phyloP scores from a whole-genome alignment of 2,888 invertebrate species.

The Cantharis lateralis region DNA sequence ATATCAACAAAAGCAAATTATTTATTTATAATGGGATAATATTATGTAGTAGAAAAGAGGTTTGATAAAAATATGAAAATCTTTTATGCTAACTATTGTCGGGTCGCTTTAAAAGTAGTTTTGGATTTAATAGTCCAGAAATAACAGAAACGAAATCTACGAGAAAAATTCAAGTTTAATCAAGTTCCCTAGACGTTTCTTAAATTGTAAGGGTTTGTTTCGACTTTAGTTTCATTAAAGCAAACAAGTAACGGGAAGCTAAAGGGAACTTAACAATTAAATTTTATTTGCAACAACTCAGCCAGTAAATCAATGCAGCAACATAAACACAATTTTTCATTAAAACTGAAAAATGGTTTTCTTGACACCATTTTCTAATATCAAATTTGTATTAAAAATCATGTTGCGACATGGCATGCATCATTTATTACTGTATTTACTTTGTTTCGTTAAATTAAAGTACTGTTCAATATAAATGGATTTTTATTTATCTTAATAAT shows the following conservation, averaged over 20 bases:
- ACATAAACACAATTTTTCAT: not conserved
- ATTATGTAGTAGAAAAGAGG: not conserved
- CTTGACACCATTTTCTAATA: slow-evolving; percentile 12
- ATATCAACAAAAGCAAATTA: not conserved
- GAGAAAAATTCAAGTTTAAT: not conserved
- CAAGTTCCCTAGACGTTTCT: not conserved
- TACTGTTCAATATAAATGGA: not conserved
- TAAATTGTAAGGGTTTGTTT: not conserved
- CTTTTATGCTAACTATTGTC: not conserved
- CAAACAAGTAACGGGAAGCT: not conserved
- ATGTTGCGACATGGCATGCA: slow-evolving; percentile 6
- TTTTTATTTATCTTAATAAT: slow-evolving; percentile 6
- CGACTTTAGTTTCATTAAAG: not conserved
- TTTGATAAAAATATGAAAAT: not conserved
- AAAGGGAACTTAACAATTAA: not conserved
- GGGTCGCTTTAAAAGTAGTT: not conserved
- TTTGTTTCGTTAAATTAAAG: not conserved
- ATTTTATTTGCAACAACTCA: not conserved
- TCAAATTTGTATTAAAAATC: slow-evolving; percentile 20
- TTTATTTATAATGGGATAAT: not conserved
- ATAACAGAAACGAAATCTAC: not conserved
- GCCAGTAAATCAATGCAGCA: not conserved
- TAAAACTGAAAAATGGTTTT: slow-evolving; percentile 18
- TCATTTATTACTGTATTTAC: slow-evolving; percentile 7
- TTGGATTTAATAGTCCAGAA: not conserved